These are phyloP conservation scores for Drosophila ambigua DNA, from an alignment of 1,140 invertebrate species.

Conservation along the genomic window DNA sequence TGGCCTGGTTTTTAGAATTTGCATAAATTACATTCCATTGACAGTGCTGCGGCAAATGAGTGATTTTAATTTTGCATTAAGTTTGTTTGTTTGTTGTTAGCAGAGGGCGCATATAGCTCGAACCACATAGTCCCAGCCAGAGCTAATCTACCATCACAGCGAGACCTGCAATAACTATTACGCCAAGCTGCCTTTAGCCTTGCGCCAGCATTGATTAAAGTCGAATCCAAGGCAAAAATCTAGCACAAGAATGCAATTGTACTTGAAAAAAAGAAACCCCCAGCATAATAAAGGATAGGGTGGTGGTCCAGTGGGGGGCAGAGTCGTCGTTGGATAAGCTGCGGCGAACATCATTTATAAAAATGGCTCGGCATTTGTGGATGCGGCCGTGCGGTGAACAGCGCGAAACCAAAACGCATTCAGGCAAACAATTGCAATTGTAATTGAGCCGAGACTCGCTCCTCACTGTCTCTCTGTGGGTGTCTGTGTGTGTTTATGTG, in stretches of 20 bases:
- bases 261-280: slow-evolving; percentile 50
- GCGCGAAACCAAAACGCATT: slow-evolving; percentile 76
- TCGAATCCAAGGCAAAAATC: slow-evolving; percentile 44
- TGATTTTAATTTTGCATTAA: slow-evolving; percentile 13
- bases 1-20: slow-evolving; percentile 58
- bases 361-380: slow-evolving; percentile 68
- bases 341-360: slow-evolving; percentile 71
- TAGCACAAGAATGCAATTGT: slow-evolving; percentile 63
- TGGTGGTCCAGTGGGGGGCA: neutral
- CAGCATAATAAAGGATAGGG: slow-evolving; percentile 31
- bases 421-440: slow-evolving; percentile 82
- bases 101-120: neutral
- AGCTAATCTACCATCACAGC: slow-evolving; percentile 26
- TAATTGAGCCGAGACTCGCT: slow-evolving; percentile 79
- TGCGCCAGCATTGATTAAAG: slow-evolving; percentile 66
- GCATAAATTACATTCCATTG: slow-evolving; percentile 55
- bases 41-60: slow-evolving; percentile 9
- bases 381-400: slow-evolving; percentile 52
- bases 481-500: neutral
- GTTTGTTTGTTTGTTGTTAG: neutral
- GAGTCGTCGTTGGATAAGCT: slow-evolving; percentile 39
- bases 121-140: slow-evolving; percentile 7
- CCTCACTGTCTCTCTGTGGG: slow-evolving; percentile 41
- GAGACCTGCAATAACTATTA: slow-evolving; percentile 19
- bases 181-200: slow-evolving; percentile 31